Evolutionary conservation across 2,113 vertebrate genomes (phyloP).

Genomic region (Periophthalmodon schlosseri): DNA sequence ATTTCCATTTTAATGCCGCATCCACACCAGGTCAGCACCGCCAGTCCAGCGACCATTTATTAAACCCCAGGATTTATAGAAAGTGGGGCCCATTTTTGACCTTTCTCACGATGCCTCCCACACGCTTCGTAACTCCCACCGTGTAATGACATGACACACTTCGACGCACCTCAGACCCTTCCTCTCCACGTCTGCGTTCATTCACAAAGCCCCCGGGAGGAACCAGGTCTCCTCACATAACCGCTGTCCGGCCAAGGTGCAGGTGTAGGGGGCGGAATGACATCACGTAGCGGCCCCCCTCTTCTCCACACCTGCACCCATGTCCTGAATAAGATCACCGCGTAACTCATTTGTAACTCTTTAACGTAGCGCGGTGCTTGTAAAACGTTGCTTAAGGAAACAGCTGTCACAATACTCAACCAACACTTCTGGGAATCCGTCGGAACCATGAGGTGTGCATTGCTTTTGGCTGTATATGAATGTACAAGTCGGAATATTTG

Average conservation of each 20-base stretch:
- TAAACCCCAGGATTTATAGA: neutral
- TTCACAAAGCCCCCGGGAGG: constrained; percentile 32
- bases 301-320: constrained; percentile 2
- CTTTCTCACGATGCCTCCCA: constrained; percentile 20
- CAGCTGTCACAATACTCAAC: constrained; percentile 58
- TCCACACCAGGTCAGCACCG: neutral
- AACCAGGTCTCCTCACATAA: constrained; percentile 8
- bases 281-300: constrained; percentile 6
- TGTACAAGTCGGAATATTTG: constrained; percentile 23
- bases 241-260: constrained; percentile 18
- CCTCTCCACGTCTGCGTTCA: constrained; percentile 12
- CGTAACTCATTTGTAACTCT: constrained; percentile 40
- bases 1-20: neutral
- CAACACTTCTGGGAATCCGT: constrained; percentile 31
- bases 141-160: constrained; percentile 44
- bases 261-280: constrained; percentile 29
- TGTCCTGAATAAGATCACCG: constrained; percentile 24
- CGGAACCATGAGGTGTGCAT: neutral
- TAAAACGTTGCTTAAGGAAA: constrained; percentile 11
- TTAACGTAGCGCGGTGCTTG: constrained; percentile 11
- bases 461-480: constrained; percentile 20
- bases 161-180: constrained; percentile 14
- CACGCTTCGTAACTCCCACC: constrained; percentile 26
- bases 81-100: constrained; percentile 9
- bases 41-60: neutral